These are phyloP conservation scores for Crenichthys baileyi DNA, from an alignment of 2,797 vertebrate genomes.

Conservation along the genomic window DNA sequence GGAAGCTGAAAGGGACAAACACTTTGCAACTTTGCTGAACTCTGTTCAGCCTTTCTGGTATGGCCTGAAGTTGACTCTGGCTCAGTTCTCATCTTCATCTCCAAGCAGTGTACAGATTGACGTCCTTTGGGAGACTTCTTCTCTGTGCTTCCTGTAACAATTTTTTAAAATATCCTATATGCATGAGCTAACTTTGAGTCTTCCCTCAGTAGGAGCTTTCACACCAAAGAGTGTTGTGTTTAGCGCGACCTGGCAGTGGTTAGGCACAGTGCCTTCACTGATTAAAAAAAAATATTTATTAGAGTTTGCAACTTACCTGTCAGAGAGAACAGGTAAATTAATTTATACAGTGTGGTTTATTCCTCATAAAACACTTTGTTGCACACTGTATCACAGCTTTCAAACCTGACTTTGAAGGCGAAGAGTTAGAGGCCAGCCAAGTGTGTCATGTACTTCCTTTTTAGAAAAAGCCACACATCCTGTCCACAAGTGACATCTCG, in stretches of 20 bases:
- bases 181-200: not conserved
- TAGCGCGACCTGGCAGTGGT: not conserved
- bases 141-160: not conserved
- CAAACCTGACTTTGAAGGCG: constrained; percentile 11
- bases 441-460: constrained; percentile 55
- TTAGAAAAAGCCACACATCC: constrained; percentile 71
- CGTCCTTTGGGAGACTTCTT: not conserved
- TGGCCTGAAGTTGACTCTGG: not conserved
- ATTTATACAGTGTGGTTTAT: constrained; percentile 20
- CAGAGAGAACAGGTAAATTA: not conserved
- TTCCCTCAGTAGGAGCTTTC: not conserved
- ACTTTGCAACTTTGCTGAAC: not conserved
- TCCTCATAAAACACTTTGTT: constrained; percentile 20
- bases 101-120: not conserved
- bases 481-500: constrained; percentile 68
- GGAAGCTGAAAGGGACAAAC: too few species aligned
- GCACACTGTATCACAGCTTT: not conserved
- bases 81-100: not conserved
- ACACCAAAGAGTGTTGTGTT: not conserved
- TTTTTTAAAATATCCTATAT: not conserved
- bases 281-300: not conserved
- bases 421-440: constrained; percentile 30
- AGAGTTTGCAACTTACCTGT: not conserved
- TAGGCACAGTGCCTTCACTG: not conserved
- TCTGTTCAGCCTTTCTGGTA: not conserved